Conservation (phyloP, 1,140 invertebrate species). For the Diorhabda carinulata region DNA sequence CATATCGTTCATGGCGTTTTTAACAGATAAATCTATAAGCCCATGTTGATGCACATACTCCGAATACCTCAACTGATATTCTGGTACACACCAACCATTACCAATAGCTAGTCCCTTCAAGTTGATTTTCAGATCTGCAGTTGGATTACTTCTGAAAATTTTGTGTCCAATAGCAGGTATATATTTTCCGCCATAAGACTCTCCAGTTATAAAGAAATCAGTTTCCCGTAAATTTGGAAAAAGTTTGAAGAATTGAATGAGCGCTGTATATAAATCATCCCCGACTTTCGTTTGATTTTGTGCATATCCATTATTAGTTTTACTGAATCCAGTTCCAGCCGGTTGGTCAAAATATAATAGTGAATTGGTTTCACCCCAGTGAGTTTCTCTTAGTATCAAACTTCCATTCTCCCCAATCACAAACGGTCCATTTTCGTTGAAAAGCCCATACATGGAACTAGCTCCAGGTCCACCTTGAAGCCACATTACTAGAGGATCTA, state of each 20-base stretch:
- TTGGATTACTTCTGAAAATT: conserved; percentile 60
- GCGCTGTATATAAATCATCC: conserved; percentile 58
- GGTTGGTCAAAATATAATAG: conserved; percentile 83
- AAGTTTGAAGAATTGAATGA: conserved; percentile 67
- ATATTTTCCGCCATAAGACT: conserved; percentile 85
- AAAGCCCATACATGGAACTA: conserved; percentile 23
- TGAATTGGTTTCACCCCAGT: conserved; percentile 70
- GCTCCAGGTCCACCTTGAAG: conserved; percentile 68
- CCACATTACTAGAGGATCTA: conserved; percentile 68
- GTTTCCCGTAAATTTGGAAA: conserved; percentile 65
- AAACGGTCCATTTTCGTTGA: conserved; percentile 29
- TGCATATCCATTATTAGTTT: conserved; percentile 61
- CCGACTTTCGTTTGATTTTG: conserved; percentile 63
- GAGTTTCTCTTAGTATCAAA: conserved; percentile 45
- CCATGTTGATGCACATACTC: conserved; percentile 73
- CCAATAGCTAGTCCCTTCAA: conserved; percentile 75
- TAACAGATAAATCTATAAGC: conserved; percentile 62
- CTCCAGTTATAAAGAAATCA: conserved; percentile 73
- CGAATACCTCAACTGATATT: conserved; percentile 55
- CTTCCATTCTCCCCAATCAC: conserved; percentile 13
- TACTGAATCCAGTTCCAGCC: conserved; percentile 74
- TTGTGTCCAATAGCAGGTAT: conserved; percentile 72
- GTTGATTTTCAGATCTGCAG: conserved; percentile 59
- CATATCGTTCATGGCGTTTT: conserved; percentile 50
- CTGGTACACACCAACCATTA: conserved; percentile 74